Percentiles rank a stretch among this genome's conserved stretches.
Conservation (phyloP, 2,888 invertebrate genomes). For the Brachypterus glaber region DNA sequence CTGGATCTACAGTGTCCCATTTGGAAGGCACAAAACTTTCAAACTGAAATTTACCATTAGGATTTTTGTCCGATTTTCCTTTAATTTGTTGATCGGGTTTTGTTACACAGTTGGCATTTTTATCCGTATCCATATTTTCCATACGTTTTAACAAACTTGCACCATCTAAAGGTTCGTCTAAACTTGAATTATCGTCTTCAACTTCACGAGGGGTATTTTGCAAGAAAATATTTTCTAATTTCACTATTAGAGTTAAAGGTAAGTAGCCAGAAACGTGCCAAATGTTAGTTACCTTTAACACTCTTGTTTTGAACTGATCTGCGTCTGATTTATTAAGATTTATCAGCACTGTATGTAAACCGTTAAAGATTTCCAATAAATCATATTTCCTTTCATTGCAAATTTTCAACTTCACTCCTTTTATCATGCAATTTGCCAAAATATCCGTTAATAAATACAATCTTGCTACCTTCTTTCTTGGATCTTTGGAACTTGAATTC, state of each 20-base stretch:
- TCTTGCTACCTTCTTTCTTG: slow-evolving; percentile 79
- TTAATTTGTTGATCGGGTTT: slow-evolving; percentile 14
- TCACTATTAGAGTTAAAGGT: slow-evolving; percentile 75
- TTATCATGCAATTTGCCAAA: slow-evolving; percentile 87
- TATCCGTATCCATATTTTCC: slow-evolving; percentile 21
- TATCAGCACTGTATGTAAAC: slow-evolving; percentile 58
- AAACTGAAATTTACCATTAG: slow-evolving; percentile 29
- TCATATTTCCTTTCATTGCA: slow-evolving; percentile 40
- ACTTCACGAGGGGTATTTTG: background rate
- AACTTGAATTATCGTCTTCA: slow-evolving; percentile 34
- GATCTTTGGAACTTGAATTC: slow-evolving; percentile 52
- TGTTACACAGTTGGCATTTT: slow-evolving; percentile 21
- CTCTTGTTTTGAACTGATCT: slow-evolving; percentile 80
- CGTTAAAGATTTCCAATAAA: slow-evolving; percentile 62
- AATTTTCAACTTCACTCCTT: slow-evolving; percentile 57
- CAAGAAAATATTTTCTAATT: slow-evolving; percentile 57
- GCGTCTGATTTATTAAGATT: slow-evolving; percentile 74
- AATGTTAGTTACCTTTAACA: slow-evolving; percentile 77
- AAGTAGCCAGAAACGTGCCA: slow-evolving; percentile 97
- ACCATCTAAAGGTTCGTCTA: slow-evolving; percentile 37
- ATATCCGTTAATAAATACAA: slow-evolving; percentile 93
- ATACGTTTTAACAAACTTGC: slow-evolving; percentile 33
- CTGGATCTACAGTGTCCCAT: slow-evolving; percentile 91
- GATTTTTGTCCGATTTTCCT: slow-evolving; percentile 11
- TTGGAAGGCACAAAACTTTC: slow-evolving; percentile 75